Evolutionary conservation across 1,140 invertebrate genomes (phyloP).

Genomic region (Ostrea edulis): DNA sequence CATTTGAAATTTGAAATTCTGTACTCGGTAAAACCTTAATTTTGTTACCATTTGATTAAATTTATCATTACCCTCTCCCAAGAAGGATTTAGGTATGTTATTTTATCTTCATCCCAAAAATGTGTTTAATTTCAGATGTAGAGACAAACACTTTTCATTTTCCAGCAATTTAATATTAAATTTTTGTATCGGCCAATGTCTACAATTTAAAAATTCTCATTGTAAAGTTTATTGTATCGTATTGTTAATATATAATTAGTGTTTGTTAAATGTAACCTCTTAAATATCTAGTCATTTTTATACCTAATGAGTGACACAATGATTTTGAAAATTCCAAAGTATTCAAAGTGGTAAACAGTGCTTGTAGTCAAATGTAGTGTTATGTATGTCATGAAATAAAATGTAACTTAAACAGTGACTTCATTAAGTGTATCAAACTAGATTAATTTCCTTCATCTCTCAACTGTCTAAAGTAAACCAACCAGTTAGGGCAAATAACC

Average conservation of each 20-base stretch:
- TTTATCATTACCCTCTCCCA: too few species aligned
- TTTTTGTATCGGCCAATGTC: too few species aligned
- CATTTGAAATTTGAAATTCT: neutral
- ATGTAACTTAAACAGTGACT: neutral
- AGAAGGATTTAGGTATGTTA: too few species aligned
- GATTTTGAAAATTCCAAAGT: neutral
- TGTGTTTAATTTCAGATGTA: too few species aligned
- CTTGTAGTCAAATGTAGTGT: conserved; percentile 29
- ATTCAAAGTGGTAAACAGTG: neutral
- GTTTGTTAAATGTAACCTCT: conserved; percentile 23
- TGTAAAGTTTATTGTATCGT: neutral
- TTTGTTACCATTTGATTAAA: too few species aligned
- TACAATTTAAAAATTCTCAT: neutral
- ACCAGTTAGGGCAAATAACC: too few species aligned
- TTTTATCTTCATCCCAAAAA: too few species aligned
- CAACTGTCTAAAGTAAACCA: neutral
- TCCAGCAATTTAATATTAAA: too few species aligned
- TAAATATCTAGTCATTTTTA: conserved; percentile 34
- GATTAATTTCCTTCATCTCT: neutral
- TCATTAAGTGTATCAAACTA: too few species aligned
- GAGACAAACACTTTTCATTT: too few species aligned
- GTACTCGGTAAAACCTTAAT: too few species aligned
- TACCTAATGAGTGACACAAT: neutral
- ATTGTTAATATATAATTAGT: conserved; percentile 14
- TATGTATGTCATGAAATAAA: conserved; percentile 35